Evolutionary conservation across 2,888 invertebrate species (phyloP).

Genomic region (Calameuta filiformis): DNA sequence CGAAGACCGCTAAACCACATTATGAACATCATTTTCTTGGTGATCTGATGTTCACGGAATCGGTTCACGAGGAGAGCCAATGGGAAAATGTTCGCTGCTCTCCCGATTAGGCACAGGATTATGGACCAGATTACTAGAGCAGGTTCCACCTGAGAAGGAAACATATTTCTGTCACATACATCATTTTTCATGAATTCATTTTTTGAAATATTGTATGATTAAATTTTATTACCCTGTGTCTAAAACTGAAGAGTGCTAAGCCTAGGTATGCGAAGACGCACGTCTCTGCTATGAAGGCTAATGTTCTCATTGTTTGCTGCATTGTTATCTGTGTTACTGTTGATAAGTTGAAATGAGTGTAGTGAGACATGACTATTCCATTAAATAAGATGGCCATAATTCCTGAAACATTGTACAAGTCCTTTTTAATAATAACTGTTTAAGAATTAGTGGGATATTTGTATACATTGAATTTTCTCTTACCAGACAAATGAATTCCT

Average conservation of each 20-base stretch:
- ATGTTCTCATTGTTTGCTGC: constrained; percentile 97
- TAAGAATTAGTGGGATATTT: neutral
- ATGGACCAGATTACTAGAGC: constrained; percentile 96
- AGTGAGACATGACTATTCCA: constrained; percentile 99
- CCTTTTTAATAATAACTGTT: neutral
- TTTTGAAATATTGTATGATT: neutral
- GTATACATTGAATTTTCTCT: constrained; percentile 22
- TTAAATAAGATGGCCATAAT: constrained; percentile 99
- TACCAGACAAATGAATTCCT: constrained; percentile 92
- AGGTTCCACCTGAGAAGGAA: constrained; percentile 70
- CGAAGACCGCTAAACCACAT: constrained; percentile 99
- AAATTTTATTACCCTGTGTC: constrained; percentile 77
- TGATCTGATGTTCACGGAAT: constrained; percentile 97
- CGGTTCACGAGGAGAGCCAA: constrained; percentile 92
- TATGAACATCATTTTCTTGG: constrained; percentile 98
- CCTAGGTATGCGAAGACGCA: constrained; percentile 99
- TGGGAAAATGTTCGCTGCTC: constrained; percentile 98
- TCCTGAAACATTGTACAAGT: constrained; percentile 70
- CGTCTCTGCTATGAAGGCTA: constrained; percentile 98
- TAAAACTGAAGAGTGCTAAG: constrained; percentile 93
- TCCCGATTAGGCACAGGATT: constrained; percentile 88
- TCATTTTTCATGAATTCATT: neutral
- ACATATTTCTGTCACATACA: neutral
- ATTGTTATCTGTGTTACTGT: constrained; percentile 99
- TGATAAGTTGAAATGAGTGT: constrained; percentile 97